Percentiles rank a stretch among this genome's conserved stretches.
phyloP scores from a whole-genome alignment of 2,888 invertebrate genomes.

The Papilio protenor region DNA sequence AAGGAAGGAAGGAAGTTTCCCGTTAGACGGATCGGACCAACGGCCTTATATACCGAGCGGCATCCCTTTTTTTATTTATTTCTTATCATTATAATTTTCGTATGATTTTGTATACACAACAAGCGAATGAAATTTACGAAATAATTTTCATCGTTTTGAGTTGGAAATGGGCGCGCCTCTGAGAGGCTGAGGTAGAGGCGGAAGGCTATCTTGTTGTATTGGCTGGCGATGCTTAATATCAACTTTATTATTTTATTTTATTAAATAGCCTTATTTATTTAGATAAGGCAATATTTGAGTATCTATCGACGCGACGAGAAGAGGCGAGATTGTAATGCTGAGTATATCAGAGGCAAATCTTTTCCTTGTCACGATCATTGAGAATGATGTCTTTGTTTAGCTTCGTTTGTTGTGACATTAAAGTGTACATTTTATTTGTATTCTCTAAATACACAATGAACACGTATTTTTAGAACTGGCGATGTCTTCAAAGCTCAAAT shows the following conservation, averaged over 20 bases:
- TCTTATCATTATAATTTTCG: too few species aligned
- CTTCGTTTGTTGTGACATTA: background rate
- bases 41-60: too few species aligned
- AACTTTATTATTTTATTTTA: too few species aligned
- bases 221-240: background rate
- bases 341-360: background rate
- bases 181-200: too few species aligned
- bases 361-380: background rate
- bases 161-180: too few species aligned
- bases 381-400: background rate
- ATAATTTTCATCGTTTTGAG: too few species aligned
- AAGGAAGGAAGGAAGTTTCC: too few species aligned
- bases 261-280: background rate
- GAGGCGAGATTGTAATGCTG: background rate
- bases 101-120: too few species aligned
- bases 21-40: too few species aligned
- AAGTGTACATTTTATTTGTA: background rate
- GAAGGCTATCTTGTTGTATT: background rate
- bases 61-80: too few species aligned
- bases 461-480: slow-evolving; percentile 38
- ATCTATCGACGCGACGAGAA: background rate
- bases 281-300: background rate
- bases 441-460: background rate
- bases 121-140: too few species aligned
- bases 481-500: slow-evolving; percentile 27